phyloP scores from a whole-genome alignment of 1,140 invertebrate genomes.

The Platyura marginata region DNA sequence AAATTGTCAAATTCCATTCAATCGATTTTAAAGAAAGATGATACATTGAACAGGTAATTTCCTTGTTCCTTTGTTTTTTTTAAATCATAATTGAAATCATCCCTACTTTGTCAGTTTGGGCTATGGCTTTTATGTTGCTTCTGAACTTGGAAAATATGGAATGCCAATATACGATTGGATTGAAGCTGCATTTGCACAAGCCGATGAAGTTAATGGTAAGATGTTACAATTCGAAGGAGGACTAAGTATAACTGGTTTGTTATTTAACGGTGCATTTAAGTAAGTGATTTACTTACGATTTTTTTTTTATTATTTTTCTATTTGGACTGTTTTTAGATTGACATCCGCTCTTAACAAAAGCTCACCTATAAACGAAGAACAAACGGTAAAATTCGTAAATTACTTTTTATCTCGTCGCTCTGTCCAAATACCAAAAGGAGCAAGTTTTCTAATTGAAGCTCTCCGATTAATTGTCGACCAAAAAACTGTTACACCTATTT shows the following conservation, averaged over 20 bases:
- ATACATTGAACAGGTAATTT: slow-evolving; percentile 46
- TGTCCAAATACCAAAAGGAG: slow-evolving; percentile 70
- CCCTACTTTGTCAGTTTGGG: slow-evolving; percentile 42
- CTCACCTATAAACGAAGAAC: slow-evolving; percentile 50
- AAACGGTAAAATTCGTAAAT: slow-evolving; percentile 77
- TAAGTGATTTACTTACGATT: slow-evolving; percentile 12
- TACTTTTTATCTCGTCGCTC: slow-evolving; percentile 82
- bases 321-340: slow-evolving; percentile 1
- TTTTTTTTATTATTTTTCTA: neutral
- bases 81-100: slow-evolving; percentile 1
- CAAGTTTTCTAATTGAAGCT: slow-evolving; percentile 58
- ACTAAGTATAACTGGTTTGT: slow-evolving; percentile 31
- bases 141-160: slow-evolving; percentile 40
- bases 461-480: slow-evolving; percentile 38
- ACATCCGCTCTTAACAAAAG: slow-evolving; percentile 39
- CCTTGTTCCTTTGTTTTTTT: slow-evolving; percentile 1
- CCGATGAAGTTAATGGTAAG: slow-evolving; percentile 83
- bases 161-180: slow-evolving; percentile 62
- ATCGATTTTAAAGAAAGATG: slow-evolving; percentile 54
- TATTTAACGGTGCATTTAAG: slow-evolving; percentile 29
- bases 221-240: slow-evolving; percentile 89
- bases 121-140: slow-evolving; percentile 65
- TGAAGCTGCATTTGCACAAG: slow-evolving; percentile 81
- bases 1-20: slow-evolving; percentile 44
- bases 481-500: slow-evolving; percentile 39